These are phyloP conservation scores for Lutjanus erythropterus DNA, from an alignment of 2,113 vertebrate genomes.

Conservation along the genomic window DNA sequence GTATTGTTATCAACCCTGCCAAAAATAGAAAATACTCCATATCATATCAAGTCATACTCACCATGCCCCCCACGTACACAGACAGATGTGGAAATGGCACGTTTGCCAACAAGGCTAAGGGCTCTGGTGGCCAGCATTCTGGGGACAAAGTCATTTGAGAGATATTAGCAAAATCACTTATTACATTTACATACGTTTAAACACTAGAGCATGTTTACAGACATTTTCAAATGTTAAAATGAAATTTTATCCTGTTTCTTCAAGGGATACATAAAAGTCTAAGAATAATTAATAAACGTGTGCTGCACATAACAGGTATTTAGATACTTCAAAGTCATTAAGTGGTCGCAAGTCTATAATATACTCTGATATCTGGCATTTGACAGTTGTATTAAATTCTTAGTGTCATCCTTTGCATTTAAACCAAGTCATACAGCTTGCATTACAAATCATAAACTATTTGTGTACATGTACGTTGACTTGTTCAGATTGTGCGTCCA, in stretches of 20 bases:
- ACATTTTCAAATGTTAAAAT: background rate
- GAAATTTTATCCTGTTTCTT: background rate
- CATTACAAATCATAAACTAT: background rate
- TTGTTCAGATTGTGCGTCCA: background rate
- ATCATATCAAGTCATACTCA: constrained; percentile 68
- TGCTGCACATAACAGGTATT: background rate
- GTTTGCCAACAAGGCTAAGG: constrained; percentile 88
- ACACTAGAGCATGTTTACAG: background rate
- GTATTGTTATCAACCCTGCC: background rate
- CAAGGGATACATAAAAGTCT: background rate
- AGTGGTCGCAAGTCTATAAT: background rate
- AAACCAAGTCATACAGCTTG: background rate
- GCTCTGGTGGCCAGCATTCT: constrained; percentile 94
- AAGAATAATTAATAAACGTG: background rate
- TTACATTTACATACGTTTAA: background rate
- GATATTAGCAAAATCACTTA: background rate
- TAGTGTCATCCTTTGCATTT: background rate
- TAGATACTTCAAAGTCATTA: background rate
- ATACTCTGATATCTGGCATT: background rate
- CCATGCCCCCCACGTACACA: constrained; percentile 90
- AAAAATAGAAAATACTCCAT: constrained; percentile 7
- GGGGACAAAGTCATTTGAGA: constrained; percentile 7
- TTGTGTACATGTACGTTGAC: background rate
- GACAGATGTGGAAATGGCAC: constrained; percentile 91
- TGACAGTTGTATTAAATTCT: background rate